These are phyloP conservation scores for Eueremaeus valkanovi DNA, from an alignment of 2,888 invertebrate species.

Conservation along the genomic window DNA sequence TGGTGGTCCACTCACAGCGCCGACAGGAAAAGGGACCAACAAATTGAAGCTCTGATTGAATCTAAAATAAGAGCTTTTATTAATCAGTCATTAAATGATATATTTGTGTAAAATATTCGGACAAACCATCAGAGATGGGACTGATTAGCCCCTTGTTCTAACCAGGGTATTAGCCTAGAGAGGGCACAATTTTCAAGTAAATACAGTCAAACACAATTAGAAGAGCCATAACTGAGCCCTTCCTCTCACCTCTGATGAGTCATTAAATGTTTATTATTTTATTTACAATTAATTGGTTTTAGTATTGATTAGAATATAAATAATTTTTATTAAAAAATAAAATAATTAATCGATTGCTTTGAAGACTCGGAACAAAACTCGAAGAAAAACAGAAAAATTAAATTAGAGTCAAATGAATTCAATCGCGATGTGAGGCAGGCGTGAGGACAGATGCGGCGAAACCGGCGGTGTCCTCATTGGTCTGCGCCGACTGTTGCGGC, in stretches of 20 bases:
- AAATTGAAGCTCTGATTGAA: neutral
- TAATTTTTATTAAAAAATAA: neutral
- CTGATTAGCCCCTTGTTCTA: too few species aligned
- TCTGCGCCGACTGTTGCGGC: neutral
- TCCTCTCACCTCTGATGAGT: too few species aligned
- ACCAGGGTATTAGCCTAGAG: too few species aligned
- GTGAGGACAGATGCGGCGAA: conserved; percentile 2
- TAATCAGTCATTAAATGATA: too few species aligned
- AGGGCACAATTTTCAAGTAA: too few species aligned
- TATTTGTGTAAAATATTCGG: too few species aligned
- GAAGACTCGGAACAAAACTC: neutral
- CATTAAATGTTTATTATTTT: too few species aligned
- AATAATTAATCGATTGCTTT: neutral
- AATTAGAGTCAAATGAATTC: neutral
- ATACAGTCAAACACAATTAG: too few species aligned
- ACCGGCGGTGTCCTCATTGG: conserved; percentile 4
- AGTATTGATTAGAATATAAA: too few species aligned
- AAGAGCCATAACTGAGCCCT: too few species aligned
- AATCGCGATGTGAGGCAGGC: neutral
- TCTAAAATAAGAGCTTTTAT: neutral
- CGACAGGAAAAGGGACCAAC: conserved; percentile 25
- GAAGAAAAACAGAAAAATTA: neutral
- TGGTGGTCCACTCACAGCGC: conserved; percentile 14
- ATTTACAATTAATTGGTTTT: too few species aligned
- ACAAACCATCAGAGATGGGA: too few species aligned